phyloP scores from a whole-genome alignment of 2,113 vertebrate genomes.

The Nycticryphes semicollaris region DNA sequence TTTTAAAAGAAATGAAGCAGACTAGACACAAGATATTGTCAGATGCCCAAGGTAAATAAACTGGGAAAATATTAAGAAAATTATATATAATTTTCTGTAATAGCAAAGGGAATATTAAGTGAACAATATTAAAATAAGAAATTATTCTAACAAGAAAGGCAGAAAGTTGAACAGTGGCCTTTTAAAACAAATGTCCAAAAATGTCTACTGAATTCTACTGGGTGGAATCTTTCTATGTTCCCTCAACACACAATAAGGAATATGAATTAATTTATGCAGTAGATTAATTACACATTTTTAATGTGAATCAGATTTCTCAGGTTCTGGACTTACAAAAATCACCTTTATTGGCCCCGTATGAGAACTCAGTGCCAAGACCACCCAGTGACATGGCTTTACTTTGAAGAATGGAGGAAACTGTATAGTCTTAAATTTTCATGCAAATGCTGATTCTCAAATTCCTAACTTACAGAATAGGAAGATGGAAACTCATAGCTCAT shows the following conservation, averaged over 20 bases:
- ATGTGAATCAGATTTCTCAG: conserved; percentile 7
- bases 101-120: not conserved
- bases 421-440: conserved; percentile 26
- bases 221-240: not conserved
- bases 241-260: not conserved
- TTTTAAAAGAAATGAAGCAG: not conserved
- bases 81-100: not conserved
- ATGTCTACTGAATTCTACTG: not conserved
- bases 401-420: conserved; percentile 28
- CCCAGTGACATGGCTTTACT: conserved; percentile 26
- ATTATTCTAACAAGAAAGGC: not conserved
- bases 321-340: conserved; percentile 13
- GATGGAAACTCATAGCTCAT: conserved; percentile 2
- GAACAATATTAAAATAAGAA: not conserved
- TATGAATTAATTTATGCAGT: conserved; percentile 15
- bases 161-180: not conserved
- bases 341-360: not conserved
- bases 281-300: not conserved
- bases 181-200: not conserved
- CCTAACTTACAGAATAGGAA: conserved; percentile 41
- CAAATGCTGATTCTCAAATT: conserved; percentile 41
- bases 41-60: conserved; percentile 34
- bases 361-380: conserved; percentile 24
- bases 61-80: conserved; percentile 6
- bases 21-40: conserved; percentile 15